phyloP scores from a whole-genome alignment of 37 sponge, comb jelly and placozoan species.

The Aplysina aerophoba region DNA sequence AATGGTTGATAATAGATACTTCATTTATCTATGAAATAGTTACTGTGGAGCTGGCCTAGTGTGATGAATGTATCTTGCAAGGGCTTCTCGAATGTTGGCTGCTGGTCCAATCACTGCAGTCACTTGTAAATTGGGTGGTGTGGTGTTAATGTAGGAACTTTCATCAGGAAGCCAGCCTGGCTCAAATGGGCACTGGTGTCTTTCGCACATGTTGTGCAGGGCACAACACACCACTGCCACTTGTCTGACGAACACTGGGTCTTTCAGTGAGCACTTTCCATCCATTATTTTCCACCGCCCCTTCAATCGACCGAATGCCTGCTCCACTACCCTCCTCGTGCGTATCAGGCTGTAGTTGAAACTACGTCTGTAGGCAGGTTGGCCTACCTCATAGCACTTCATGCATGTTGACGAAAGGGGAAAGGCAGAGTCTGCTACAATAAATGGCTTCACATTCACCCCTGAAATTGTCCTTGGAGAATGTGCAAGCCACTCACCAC shows the following conservation, averaged over 20 bases:
- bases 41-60: background rate
- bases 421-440: constrained; percentile 34
- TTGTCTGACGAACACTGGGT: constrained; percentile 27
- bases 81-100: background rate
- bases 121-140: background rate
- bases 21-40: background rate
- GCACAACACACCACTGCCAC: constrained; percentile 37
- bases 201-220: constrained; percentile 29
- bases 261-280: constrained; percentile 14
- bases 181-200: constrained; percentile 11
- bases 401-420: background rate
- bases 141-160: background rate
- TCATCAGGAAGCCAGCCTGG: background rate
- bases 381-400: constrained; percentile 12
- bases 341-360: constrained; percentile 25
- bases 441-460: background rate
- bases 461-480: background rate
- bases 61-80: background rate
- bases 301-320: constrained; percentile 40
- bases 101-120: background rate
- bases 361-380: background rate
- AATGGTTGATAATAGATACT: background rate
- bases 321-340: constrained; percentile 36
- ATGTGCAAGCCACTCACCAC: background rate
- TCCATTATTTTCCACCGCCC: constrained; percentile 27